Evolutionary conservation across 2,113 vertebrate genomes (phyloP).

Genomic region (Ellobius talpinus): DNA sequence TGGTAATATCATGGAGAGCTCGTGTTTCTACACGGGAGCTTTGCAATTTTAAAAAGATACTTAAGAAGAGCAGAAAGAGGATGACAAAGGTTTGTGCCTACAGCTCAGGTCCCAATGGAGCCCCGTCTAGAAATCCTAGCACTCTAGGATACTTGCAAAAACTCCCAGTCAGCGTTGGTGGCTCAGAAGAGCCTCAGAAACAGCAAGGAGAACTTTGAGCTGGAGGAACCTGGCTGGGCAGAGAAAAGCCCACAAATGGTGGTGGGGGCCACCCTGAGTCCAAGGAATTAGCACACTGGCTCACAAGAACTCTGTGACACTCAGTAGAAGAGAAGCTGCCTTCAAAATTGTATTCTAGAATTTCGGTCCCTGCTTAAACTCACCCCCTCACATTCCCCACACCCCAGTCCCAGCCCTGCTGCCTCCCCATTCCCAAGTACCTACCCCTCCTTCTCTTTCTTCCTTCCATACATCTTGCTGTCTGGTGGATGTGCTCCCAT

Average conservation of each 20-base stretch:
- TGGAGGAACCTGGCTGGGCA: background rate
- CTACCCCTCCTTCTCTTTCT: background rate
- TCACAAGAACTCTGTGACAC: background rate
- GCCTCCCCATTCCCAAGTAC: background rate
- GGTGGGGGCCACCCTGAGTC: background rate
- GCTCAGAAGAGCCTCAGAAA: background rate
- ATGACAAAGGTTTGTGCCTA: slow-evolving; percentile 20
- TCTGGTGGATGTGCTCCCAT: background rate
- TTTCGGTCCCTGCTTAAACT: background rate
- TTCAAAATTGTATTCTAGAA: background rate
- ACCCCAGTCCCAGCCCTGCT: background rate
- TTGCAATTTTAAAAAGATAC: slow-evolving; percentile 67
- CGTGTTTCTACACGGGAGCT: slow-evolving; percentile 67
- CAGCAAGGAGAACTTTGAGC: background rate
- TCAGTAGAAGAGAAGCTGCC: background rate
- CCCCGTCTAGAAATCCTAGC: background rate
- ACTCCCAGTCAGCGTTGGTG: background rate
- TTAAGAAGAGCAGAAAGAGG: slow-evolving; percentile 45
- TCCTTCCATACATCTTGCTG: background rate
- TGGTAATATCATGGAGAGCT: slow-evolving; percentile 69
- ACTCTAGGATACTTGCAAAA: background rate
- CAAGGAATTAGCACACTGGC: background rate
- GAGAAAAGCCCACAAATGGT: rapidly evolving
- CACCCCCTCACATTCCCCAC: rapidly evolving
- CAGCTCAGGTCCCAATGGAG: background rate